A percentile compares a stretch with the other conserved stretches of the same genome.
These are phyloP conservation scores for Abscondita cerata DNA, from an alignment of 2,888 invertebrate species.

Conservation along the genomic window DNA sequence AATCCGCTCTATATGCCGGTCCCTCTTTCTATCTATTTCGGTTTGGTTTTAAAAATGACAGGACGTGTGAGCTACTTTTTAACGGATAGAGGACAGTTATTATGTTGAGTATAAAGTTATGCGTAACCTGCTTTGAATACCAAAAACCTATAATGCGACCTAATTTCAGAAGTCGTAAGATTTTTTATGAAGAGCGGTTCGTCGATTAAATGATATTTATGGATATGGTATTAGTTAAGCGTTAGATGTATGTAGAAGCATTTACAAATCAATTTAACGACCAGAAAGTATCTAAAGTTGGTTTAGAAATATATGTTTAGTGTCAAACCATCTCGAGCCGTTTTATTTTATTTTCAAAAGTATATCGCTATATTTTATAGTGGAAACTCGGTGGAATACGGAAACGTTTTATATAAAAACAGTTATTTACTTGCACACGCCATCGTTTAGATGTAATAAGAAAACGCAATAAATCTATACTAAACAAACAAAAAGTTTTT, in stretches of 20 bases:
- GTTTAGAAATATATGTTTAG: slow-evolving; percentile 30
- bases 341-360: slow-evolving; percentile 19
- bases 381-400: slow-evolving; percentile 10
- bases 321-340: slow-evolving; percentile 20
- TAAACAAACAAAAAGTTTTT: no score
- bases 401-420: background rate
- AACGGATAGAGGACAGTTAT: slow-evolving; percentile 44
- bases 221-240: slow-evolving; percentile 27
- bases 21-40: slow-evolving; percentile 22
- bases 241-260: slow-evolving; percentile 24
- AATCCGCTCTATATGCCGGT: slow-evolving; percentile 33
- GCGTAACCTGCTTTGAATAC: slow-evolving; percentile 53
- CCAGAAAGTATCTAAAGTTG: slow-evolving; percentile 34
- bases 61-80: slow-evolving; percentile 36
- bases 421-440: background rate
- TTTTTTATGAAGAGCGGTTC: slow-evolving; percentile 31
- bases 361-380: slow-evolving; percentile 23
- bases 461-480: no score
- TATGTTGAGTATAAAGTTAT: slow-evolving; percentile 55
- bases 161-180: slow-evolving; percentile 43
- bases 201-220: slow-evolving; percentile 33
- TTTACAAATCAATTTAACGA: slow-evolving; percentile 36
- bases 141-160: slow-evolving; percentile 49
- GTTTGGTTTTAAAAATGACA: slow-evolving; percentile 17
- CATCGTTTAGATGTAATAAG: background rate